Evolutionary conservation across 2,797 vertebrate genomes (phyloP), one percentile per base, ranked within the genome.

Genomic region (Chrosomus eos): DNA sequence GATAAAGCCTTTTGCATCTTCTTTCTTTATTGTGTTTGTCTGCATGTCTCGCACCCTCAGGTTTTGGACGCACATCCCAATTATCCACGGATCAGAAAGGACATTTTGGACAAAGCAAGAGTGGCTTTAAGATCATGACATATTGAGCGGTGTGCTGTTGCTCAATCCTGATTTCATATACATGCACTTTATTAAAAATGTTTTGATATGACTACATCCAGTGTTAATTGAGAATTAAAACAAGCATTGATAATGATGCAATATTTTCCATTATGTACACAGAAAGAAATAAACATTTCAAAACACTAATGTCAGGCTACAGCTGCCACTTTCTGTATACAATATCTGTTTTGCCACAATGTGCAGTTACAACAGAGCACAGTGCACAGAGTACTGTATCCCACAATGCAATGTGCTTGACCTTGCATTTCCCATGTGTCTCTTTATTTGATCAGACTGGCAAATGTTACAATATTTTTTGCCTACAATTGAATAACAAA

Each of bases 21-120:
- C 38, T 31, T 60, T 77, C 23, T 48, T 19, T 51, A 7, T 45
- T 10, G 26, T 64, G n/a, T 26, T 43, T 62, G 5, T 53, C 80
- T 87, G 26, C 6, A 3, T 86, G 75, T 80, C 28, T 86, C 31
- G 31, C 75, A 71, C 55, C 5, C 26, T 81, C 92, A 99, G 98
- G 96, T 99, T 89, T 94, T 99, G 89, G 94, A 96, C 91, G 92
- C 94, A 87, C 96, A 98, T 94, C 98, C 98, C 88, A 93, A 96
- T 93, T 99, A 99, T 88, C 98, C 98, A 1, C 97, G 96, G 93
- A 99, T 99, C 93, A 97, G 95, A 90, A 99, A 99, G 88, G 98
- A 99, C 90, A 98, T 99, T 89, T 94, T 99, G 91, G 98, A 99
- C 94, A 99, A 99, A 92, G 97, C 98, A 31, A 96, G 97, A 4